These are phyloP conservation scores for Dicroscelio sp. DNA, from an alignment of 2,888 invertebrate genomes.

Conservation along the genomic window DNA sequence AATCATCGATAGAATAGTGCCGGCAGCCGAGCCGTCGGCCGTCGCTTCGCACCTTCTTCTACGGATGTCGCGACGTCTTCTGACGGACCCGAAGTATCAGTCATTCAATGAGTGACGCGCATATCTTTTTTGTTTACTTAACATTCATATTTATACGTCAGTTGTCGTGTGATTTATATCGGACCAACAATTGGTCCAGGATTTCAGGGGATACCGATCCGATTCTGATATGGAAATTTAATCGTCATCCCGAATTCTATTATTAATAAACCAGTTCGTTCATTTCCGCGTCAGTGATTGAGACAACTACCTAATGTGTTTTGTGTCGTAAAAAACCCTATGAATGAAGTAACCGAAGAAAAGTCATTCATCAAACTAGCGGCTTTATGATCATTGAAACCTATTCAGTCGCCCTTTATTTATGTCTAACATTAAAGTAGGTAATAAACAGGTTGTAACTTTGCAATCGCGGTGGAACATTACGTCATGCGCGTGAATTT, in stretches of 20 bases:
- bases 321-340: slow-evolving; percentile 8
- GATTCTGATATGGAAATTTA: slow-evolving; percentile 16
- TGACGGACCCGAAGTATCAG: slow-evolving; percentile 69
- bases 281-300: slow-evolving; percentile 19
- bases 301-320: slow-evolving; percentile 51
- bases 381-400: slow-evolving; percentile 47
- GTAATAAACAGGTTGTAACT: slow-evolving; percentile 48
- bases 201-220: no score
- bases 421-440: slow-evolving; percentile 40
- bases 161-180: background rate
- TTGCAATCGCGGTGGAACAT: slow-evolving; percentile 33
- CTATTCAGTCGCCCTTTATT: slow-evolving; percentile 47
- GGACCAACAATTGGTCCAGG: slow-evolving; percentile 10
- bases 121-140: slow-evolving; percentile 80
- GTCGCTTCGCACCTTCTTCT: slow-evolving; percentile 88
- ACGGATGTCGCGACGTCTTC: slow-evolving; percentile 80
- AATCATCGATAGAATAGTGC: slow-evolving; percentile 86
- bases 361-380: slow-evolving; percentile 58
- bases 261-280: slow-evolving; percentile 25
- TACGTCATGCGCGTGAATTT: slow-evolving; percentile 17
- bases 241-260: background rate
- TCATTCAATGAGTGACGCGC: slow-evolving; percentile 83
- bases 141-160: slow-evolving; percentile 55
- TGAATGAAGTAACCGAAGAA: slow-evolving; percentile 58
- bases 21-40: slow-evolving; percentile 88